phyloP scores from a whole-genome alignment of 2,888 invertebrate genomes.

The Tipula lateralis region DNA sequence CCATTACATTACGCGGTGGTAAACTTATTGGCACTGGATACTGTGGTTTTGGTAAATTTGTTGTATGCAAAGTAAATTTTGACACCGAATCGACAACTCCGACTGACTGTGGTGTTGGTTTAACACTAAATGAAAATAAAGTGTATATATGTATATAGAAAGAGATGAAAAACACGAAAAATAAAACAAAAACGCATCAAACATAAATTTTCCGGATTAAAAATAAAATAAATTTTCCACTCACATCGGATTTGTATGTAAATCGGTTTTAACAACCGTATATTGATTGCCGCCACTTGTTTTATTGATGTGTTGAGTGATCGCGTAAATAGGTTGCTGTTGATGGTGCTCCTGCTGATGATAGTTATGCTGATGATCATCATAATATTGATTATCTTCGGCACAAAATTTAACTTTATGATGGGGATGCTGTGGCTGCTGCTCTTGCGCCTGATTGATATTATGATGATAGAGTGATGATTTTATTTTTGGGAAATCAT shows the following conservation, averaged over 20 bases:
- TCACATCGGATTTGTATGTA: constrained; percentile 50
- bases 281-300: constrained; percentile 36
- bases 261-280: constrained; percentile 44
- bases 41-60: constrained; percentile 71
- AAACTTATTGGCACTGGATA: constrained; percentile 54
- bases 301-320: constrained; percentile 20
- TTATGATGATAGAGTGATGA: constrained; percentile 26
- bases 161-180: neutral
- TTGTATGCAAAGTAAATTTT: constrained; percentile 64
- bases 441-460: neutral
- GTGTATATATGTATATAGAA: neutral
- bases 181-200: constrained; percentile 27
- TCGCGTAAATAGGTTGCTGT: constrained; percentile 33
- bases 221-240: constrained; percentile 35
- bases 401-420: neutral
- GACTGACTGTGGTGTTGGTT: constrained; percentile 47
- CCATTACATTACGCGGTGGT: constrained; percentile 54
- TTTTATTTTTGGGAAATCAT: constrained; percentile 13
- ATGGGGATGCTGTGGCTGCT: neutral
- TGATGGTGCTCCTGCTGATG: constrained; percentile 35
- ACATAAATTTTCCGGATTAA: constrained; percentile 3
- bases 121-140: constrained; percentile 40
- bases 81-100: constrained; percentile 46
- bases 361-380: neutral
- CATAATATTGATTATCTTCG: constrained; percentile 30